phyloP scores from a whole-genome alignment of 2,113 vertebrate species.

The Melanerpes aurifrons region DNA sequence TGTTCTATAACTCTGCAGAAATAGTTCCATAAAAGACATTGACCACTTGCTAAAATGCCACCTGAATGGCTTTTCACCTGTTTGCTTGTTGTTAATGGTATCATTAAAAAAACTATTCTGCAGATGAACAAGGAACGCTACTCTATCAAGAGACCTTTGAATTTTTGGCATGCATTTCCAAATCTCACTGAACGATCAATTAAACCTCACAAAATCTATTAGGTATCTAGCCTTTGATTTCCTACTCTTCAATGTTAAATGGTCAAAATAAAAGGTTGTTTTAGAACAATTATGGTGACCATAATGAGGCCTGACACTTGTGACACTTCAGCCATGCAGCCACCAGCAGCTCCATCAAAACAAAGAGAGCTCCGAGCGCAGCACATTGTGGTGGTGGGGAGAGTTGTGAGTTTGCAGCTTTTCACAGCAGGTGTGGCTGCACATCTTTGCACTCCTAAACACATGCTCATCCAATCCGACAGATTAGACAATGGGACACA shows the following conservation, averaged over 20 bases:
- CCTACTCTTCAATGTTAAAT: slow-evolving; percentile 54
- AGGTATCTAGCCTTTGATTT: slow-evolving; percentile 71
- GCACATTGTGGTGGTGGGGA: slow-evolving; percentile 82
- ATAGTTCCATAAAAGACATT: background rate
- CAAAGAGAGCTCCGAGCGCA: slow-evolving; percentile 83
- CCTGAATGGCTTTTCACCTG: background rate
- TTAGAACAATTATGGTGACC: slow-evolving; percentile 79
- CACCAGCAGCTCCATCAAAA: slow-evolving; percentile 86
- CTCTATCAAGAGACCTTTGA: background rate
- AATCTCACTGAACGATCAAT: background rate
- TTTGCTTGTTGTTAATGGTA: background rate
- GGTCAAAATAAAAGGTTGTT: slow-evolving; percentile 72
- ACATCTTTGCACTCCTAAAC: slow-evolving; percentile 90
- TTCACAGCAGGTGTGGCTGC: slow-evolving; percentile 92
- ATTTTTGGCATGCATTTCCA: background rate
- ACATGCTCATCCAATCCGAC: slow-evolving; percentile 91
- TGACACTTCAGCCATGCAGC: slow-evolving; percentile 87
- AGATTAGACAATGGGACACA: slow-evolving; percentile 88
- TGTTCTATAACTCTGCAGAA: background rate
- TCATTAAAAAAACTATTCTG: background rate
- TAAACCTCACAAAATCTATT: slow-evolving; percentile 57
- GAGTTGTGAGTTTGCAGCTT: slow-evolving; percentile 85
- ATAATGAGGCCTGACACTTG: slow-evolving; percentile 91
- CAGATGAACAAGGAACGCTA: background rate
- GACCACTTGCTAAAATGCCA: background rate